Evolutionary conservation across 1,140 invertebrate genomes (phyloP), one percentile per base, ranked within the genome.

Genomic region (Sweltsa coloradensis): DNA sequence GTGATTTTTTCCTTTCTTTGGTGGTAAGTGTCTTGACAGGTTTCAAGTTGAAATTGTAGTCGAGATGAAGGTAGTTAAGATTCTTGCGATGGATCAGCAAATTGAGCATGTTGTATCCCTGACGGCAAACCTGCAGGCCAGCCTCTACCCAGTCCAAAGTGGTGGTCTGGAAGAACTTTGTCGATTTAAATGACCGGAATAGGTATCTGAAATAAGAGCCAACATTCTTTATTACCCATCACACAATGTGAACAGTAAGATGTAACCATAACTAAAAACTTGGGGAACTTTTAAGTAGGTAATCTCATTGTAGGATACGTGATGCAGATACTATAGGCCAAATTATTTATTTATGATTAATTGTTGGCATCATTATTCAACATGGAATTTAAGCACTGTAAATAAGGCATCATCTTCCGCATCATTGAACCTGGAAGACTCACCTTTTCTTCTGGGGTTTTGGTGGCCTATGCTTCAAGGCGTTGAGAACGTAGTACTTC

Each of bases 51-150:
- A 99, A 99, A 68, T 99, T 99, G 63, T 99, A 99, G 73, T 99
- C 97, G 63, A 99, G 76, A 79, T 99, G 97, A 23, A 99, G 76
- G 63, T 99, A 99, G 63, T 99, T 99, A 6, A 99, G 76, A 69
- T 99, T 99, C 67, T 99, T 99, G 40, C 97, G 83, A 70, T 99
- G 97, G 61, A 99, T 99, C 37, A 99, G 71, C 29, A 99, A 71
- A 67, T 99, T 99, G 7, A 99, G 70, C 97, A 99, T 99, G 64
- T 99, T 99, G 68, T 99, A 99, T 11, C 97, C 97, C 67, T 99
- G 97, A 11, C 96, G 76, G 63, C 97, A 98, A 0, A 99, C 97
- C 72, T 95, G 88, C 5, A 99, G 67, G 22, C 96, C 96, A 43
- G 93, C 94, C 69, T 99, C 97, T 1, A 99, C 96, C 97, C 97